These are phyloP conservation scores for Anthophora plumipes DNA, from an alignment of 2,888 invertebrate species.

Conservation along the genomic window DNA sequence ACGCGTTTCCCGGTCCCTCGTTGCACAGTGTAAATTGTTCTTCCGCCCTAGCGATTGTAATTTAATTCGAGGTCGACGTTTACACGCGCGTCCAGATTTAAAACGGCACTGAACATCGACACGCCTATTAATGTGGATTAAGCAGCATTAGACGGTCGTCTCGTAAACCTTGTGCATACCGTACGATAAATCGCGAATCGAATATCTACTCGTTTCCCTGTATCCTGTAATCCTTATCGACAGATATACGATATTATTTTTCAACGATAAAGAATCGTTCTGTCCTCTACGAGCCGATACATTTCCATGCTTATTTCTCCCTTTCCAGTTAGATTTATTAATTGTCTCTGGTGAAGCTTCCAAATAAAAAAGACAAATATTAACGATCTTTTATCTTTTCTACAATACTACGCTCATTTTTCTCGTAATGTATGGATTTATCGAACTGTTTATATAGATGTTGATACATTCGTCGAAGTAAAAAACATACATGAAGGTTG, in stretches of 20 bases:
- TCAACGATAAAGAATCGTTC: constrained; percentile 26
- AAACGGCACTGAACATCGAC: constrained; percentile 24
- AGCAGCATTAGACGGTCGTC: constrained; percentile 15
- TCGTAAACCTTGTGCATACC: constrained; percentile 14
- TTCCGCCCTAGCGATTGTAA: neutral
- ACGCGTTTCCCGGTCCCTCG: no score
- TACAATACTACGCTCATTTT: neutral
- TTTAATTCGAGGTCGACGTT: constrained; percentile 20
- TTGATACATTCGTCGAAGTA: neutral
- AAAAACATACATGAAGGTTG: no score
- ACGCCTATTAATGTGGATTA: constrained; percentile 35
- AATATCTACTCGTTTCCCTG: neutral
- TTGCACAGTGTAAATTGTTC: neutral
- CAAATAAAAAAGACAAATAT: no score
- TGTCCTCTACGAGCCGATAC: neutral
- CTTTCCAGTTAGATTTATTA: neutral
- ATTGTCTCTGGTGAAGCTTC: neutral
- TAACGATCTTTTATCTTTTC: no score
- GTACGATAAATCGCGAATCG: constrained; percentile 31
- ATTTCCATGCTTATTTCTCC: neutral
- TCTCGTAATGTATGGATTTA: neutral
- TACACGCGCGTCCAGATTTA: constrained; percentile 16
- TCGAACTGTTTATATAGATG: neutral
- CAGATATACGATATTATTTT: constrained; percentile 15
- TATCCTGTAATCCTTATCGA: neutral